These are phyloP conservation scores for Sebastes steindachneri DNA, from an alignment of 2,797 vertebrate species.

Conservation along the genomic window DNA sequence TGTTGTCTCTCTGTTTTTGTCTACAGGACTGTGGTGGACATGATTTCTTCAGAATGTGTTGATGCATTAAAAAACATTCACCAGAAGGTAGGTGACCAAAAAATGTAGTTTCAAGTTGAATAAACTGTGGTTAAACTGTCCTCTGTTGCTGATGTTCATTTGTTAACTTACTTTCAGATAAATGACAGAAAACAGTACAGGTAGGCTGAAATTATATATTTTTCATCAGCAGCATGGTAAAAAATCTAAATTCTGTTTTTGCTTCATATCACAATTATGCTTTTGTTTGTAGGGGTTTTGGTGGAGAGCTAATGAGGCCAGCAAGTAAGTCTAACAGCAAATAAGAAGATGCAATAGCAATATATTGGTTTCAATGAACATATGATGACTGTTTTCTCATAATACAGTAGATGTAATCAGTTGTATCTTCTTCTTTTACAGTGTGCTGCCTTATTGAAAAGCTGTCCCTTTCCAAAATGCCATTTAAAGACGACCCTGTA, in stretches of 20 bases:
- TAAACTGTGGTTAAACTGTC: neutral
- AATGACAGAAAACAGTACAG: constrained; percentile 90
- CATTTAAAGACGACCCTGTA: constrained; percentile 86
- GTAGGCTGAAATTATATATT: constrained; percentile 68
- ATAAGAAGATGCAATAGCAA: neutral
- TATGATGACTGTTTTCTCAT: neutral
- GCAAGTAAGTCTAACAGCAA: constrained; percentile 84
- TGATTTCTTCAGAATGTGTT: constrained; percentile 83
- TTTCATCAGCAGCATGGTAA: neutral
- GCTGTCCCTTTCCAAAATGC: constrained; percentile 91
- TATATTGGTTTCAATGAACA: neutral
- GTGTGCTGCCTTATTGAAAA: constrained; percentile 93
- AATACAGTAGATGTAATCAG: neutral
- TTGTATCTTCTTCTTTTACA: constrained; percentile 54
- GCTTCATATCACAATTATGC: neutral
- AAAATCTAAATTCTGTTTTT: neutral
- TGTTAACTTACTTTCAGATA: constrained; percentile 80
- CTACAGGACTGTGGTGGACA: constrained; percentile 81
- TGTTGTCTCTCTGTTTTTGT: constrained; percentile 4
- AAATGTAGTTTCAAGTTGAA: neutral
- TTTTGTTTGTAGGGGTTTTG: constrained; percentile 87
- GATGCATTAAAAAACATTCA: constrained; percentile 90
- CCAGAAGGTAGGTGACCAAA: constrained; percentile 82
- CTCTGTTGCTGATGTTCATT: constrained; percentile 18
- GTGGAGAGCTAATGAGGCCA: constrained; percentile 93